Percentiles rank a stretch among this genome's conserved stretches.
These are phyloP conservation scores for Drosophila willistoni DNA, from an alignment of 1,140 invertebrate species.

Conservation along the genomic window DNA sequence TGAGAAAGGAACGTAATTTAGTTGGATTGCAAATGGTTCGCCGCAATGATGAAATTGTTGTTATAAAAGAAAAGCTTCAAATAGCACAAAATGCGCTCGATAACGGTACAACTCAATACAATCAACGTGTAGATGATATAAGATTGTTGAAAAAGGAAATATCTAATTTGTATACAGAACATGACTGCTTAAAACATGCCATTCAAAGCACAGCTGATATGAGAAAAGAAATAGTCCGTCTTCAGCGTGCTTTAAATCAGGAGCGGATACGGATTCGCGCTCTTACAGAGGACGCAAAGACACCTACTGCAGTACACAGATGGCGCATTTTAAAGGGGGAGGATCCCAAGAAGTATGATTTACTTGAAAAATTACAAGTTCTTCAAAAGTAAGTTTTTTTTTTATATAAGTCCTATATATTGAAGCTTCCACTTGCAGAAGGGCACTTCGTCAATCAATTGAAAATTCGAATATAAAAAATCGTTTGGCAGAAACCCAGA, in stretches of 20 bases:
- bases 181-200: constrained; percentile 85
- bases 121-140: constrained; percentile 89
- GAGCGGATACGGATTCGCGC: constrained; percentile 89
- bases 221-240: constrained; percentile 89
- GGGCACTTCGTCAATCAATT: constrained; percentile 64
- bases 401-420: background rate
- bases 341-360: constrained; percentile 87
- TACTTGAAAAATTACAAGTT: constrained; percentile 87
- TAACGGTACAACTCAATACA: constrained; percentile 87
- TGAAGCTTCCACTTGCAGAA: constrained; percentile 25
- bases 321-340: constrained; percentile 89
- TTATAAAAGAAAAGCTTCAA: constrained; percentile 90
- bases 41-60: constrained; percentile 89
- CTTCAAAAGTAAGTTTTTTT: constrained; percentile 85
- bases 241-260: constrained; percentile 89
- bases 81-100: constrained; percentile 88
- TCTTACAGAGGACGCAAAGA: constrained; percentile 90
- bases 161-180: constrained; percentile 87
- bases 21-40: constrained; percentile 90
- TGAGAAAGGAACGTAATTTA: constrained; percentile 88
- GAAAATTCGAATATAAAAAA: constrained; percentile 58
- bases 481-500: constrained; percentile 51
- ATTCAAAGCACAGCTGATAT: constrained; percentile 86
- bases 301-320: constrained; percentile 91
- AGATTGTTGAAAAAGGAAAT: constrained; percentile 90